These are phyloP conservation scores for Tupaia tana DNA, from an alignment of 2,113 vertebrate genomes.

Conservation along the genomic window DNA sequence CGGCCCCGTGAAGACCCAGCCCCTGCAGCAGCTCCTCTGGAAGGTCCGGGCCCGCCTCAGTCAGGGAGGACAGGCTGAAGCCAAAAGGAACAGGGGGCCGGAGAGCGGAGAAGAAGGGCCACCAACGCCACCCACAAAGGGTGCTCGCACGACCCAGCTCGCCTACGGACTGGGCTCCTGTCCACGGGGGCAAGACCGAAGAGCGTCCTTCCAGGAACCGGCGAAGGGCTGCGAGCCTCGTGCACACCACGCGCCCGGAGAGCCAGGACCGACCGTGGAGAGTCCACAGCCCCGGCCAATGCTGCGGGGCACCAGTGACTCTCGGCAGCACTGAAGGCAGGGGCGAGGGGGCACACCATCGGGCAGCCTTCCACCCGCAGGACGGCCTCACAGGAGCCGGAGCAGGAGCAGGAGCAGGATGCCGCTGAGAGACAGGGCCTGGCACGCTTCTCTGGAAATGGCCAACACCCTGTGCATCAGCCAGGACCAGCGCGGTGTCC, in stretches of 20 bases:
- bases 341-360: too few species aligned
- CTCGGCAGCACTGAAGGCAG: too few species aligned
- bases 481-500: background rate
- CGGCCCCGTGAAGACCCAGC: background rate
- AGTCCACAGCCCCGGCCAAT: too few species aligned
- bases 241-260: slow-evolving; percentile 65
- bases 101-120: background rate
- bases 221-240: slow-evolving; percentile 62
- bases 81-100: background rate
- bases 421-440: background rate
- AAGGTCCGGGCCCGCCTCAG: background rate
- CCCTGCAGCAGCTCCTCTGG: background rate
- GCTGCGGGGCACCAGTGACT: too few species aligned
- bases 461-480: background rate
- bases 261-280: too few species aligned
- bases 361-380: too few species aligned
- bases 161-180: slow-evolving; percentile 69
- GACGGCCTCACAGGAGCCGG: too few species aligned
- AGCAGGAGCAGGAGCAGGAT: too few species aligned
- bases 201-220: slow-evolving; percentile 46
- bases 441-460: slow-evolving; percentile 66
- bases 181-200: slow-evolving; percentile 65
- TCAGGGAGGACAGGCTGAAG: background rate
- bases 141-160: background rate
- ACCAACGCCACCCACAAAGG: accelerated